Evolutionary conservation across 2,113 vertebrate genomes (phyloP), one percentile per base, ranked within the genome.

Genomic region (Pongo pygmaeus): DNA sequence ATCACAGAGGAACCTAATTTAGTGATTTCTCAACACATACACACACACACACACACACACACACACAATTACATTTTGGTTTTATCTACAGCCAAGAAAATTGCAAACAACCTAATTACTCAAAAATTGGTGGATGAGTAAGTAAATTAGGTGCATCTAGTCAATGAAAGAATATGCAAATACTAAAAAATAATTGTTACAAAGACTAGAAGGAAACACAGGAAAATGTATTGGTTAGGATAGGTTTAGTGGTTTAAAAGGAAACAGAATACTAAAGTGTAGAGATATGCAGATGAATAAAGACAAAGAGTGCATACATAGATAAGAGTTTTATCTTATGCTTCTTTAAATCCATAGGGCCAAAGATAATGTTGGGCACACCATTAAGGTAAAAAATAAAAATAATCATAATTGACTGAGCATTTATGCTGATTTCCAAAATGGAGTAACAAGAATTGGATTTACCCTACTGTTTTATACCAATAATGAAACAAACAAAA

Each of bases 51-150:
- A 27, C 72, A 70, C 50, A 61, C 11, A 55, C 35, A 74, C 43
- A 90, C 30, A 90, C 74, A 95, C 18, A 81, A 86, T 81, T 96
- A 77, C 5, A 74, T 89, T 96, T 97, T 72, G 46, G 13, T 83
- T 96, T 97, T 96, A 94, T 79, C 67, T 96, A 59, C 2, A 94
- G n/a, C 17, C 59, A 48, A 96, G 92, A 91, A 96, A 91, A 96
- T 96, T 93, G 55, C 74, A 92, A 94, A 81, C 59, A 94, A 92
- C 48, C 94, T 87, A 94, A 96, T 96, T 96, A 92, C 74, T 96
- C 70, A 94, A 83, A 96, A 92, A 94, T 93, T 96, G 91, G 89
- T 89, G 35, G 43, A 50, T 67, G 52, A 57, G 30, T 97, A 93
- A 96, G 57, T 97, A 95, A 96, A 91, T 92, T 89, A 97, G 91